Conservation (phyloP, 2,888 invertebrate species). For the Stenodera caucasica region DNA sequence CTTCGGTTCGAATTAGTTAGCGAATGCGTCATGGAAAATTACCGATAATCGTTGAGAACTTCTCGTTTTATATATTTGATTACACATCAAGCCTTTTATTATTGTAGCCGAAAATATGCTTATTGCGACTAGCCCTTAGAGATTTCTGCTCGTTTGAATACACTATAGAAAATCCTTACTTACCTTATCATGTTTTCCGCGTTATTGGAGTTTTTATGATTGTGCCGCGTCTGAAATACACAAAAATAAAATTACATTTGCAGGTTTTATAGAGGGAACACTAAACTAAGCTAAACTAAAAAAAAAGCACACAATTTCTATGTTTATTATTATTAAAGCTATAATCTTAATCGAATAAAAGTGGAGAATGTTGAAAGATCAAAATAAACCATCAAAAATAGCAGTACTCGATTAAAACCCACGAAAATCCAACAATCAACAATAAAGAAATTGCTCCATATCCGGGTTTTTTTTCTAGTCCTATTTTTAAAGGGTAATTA, state of each 20-base stretch:
- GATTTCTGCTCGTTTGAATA: background rate
- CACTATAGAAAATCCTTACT: constrained; percentile 27
- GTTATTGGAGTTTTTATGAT: constrained; percentile 35
- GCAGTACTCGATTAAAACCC: too few species aligned
- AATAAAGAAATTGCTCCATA: too few species aligned
- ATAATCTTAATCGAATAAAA: background rate
- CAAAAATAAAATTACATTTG: constrained; percentile 20
- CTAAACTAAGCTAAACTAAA: too few species aligned
- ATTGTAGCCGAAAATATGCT: constrained; percentile 7
- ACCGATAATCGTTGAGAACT: background rate
- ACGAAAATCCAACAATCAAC: too few species aligned
- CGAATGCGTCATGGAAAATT: background rate
- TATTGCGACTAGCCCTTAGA: background rate
- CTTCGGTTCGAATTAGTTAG: background rate
- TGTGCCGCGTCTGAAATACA: constrained; percentile 32
- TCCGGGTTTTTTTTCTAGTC: background rate
- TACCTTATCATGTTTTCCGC: constrained; percentile 39
- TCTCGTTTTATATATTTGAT: background rate
- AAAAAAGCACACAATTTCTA: too few species aligned
- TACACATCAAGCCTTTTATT: background rate
- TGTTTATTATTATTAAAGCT: background rate
- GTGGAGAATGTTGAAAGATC: background rate
- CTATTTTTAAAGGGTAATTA: background rate
- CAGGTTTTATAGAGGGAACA: too few species aligned
- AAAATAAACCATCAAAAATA: constrained; percentile 4